phyloP scores from a whole-genome alignment of 2,797 vertebrate species.

The Margarornis squamiger region DNA sequence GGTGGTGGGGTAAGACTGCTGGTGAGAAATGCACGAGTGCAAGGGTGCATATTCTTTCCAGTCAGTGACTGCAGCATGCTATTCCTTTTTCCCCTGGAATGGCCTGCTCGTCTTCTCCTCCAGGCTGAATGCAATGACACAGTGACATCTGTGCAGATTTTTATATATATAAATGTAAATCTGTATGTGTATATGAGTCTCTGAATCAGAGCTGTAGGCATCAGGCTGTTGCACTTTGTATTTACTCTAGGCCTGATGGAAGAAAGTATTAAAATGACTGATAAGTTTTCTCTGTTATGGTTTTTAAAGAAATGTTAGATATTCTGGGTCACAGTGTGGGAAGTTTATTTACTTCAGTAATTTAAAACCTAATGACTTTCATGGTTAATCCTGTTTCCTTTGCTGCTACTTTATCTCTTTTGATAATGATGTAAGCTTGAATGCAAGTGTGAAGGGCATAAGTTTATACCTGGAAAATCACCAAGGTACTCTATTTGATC shows the following conservation, averaged over 20 bases:
- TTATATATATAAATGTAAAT: background rate
- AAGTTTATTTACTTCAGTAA: slow-evolving; percentile 65
- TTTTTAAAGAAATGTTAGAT: slow-evolving; percentile 60
- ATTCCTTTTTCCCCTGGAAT: background rate
- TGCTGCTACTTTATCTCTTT: slow-evolving; percentile 64
- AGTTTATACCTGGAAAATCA: slow-evolving; percentile 58
- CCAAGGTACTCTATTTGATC: slow-evolving; percentile 37
- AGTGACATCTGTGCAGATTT: background rate
- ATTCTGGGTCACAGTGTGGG: background rate
- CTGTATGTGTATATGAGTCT: background rate
- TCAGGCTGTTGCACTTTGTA: background rate
- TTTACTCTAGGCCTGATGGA: background rate
- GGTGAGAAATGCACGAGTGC: fast-evolving
- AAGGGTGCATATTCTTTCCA: background rate
- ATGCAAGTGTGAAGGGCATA: slow-evolving; percentile 68
- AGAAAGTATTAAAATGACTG: slow-evolving; percentile 33
- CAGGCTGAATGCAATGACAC: background rate
- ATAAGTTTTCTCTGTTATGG: slow-evolving; percentile 24
- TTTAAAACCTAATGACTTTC: slow-evolving; percentile 72
- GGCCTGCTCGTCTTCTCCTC: background rate
- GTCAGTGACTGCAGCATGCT: background rate
- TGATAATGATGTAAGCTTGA: slow-evolving; percentile 60
- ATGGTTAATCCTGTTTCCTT: slow-evolving; percentile 67
- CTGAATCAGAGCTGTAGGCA: background rate
- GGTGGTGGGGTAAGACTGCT: background rate